These are phyloP conservation scores for Hemicrepidius hirtus DNA, from an alignment of 2,888 invertebrate genomes.

Conservation along the genomic window DNA sequence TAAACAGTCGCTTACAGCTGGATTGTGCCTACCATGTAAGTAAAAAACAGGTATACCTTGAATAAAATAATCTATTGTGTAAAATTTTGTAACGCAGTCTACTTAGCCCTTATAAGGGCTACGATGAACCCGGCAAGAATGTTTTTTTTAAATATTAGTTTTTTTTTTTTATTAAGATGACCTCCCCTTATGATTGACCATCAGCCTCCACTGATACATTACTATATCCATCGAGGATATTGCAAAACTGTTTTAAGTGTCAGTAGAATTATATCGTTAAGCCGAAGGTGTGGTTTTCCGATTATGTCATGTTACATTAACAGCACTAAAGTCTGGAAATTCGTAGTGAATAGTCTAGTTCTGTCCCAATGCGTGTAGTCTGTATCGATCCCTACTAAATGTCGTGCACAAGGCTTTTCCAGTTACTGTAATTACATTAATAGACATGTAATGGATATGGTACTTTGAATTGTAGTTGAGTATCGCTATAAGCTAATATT, in stretches of 20 bases:
- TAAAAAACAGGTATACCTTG: too few species aligned
- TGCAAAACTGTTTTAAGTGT: neutral
- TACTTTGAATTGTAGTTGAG: constrained; percentile 1
- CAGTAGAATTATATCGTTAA: neutral
- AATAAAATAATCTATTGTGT: too few species aligned
- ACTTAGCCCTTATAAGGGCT: too few species aligned
- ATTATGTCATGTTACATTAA: neutral
- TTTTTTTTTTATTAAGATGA: too few species aligned
- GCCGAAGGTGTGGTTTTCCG: neutral
- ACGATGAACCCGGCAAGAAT: too few species aligned
- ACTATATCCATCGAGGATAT: too few species aligned
- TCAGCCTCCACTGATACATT: too few species aligned
- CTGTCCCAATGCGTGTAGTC: constrained; percentile 9
- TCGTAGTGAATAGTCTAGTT: constrained; percentile 5
- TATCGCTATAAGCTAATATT: neutral
- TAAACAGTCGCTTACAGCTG: too few species aligned
- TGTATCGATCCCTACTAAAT: constrained; percentile 8
- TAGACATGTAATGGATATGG: constrained; percentile 19
- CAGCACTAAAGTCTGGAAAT: constrained; percentile 5
- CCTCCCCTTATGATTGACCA: too few species aligned
- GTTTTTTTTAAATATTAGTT: too few species aligned
- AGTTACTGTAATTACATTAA: constrained; percentile 22
- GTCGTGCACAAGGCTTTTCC: constrained; percentile 15
- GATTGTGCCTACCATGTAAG: too few species aligned
- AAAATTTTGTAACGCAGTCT: too few species aligned